phyloP scores from a whole-genome alignment of 2,888 invertebrate genomes.

The Mimachlamys varia region DNA sequence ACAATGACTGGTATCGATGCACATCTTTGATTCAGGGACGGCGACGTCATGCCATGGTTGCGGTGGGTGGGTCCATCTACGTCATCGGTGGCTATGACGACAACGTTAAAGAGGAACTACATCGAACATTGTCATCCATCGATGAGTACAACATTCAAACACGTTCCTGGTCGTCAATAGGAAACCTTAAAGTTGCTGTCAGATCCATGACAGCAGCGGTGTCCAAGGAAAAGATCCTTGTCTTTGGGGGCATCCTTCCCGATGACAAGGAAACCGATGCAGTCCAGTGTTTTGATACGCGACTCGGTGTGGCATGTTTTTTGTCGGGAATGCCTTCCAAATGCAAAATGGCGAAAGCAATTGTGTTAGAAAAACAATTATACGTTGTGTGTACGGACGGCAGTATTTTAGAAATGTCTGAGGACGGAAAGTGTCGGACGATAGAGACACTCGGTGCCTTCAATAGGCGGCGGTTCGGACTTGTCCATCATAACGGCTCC shows the following conservation, averaged over 20 bases:
- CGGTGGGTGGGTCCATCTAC: slow-evolving; percentile 66
- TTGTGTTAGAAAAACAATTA: slow-evolving; percentile 65
- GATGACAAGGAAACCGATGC: slow-evolving; percentile 67
- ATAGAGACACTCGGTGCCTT: slow-evolving; percentile 63
- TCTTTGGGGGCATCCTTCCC: slow-evolving; percentile 65
- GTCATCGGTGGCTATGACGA: slow-evolving; percentile 70
- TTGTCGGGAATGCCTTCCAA: slow-evolving; percentile 63
- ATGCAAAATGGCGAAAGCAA: slow-evolving; percentile 64
- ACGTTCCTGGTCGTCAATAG: slow-evolving; percentile 59
- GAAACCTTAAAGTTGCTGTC: slow-evolving; percentile 59
- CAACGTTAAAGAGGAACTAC: slow-evolving; percentile 63
- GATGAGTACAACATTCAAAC: slow-evolving; percentile 66
- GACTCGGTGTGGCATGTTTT: slow-evolving; percentile 57
- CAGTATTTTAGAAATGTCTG: slow-evolving; percentile 59
- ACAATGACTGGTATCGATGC: slow-evolving; percentile 67
- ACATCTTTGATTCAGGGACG: slow-evolving; percentile 64
- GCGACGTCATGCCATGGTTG: slow-evolving; percentile 69
- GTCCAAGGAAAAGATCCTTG: slow-evolving; percentile 66
- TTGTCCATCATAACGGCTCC: slow-evolving; percentile 61
- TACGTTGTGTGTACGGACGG: slow-evolving; percentile 70
- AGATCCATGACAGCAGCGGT: slow-evolving; percentile 68
- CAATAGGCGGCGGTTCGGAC: slow-evolving; percentile 65
- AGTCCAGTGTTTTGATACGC: slow-evolving; percentile 68
- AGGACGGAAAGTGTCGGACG: slow-evolving; percentile 56
- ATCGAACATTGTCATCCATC: slow-evolving; percentile 61